Percentiles rank a stretch among this genome's conserved stretches.
phyloP scores from a whole-genome alignment of 2,797 vertebrate genomes.

The Galago senegalensis region DNA sequence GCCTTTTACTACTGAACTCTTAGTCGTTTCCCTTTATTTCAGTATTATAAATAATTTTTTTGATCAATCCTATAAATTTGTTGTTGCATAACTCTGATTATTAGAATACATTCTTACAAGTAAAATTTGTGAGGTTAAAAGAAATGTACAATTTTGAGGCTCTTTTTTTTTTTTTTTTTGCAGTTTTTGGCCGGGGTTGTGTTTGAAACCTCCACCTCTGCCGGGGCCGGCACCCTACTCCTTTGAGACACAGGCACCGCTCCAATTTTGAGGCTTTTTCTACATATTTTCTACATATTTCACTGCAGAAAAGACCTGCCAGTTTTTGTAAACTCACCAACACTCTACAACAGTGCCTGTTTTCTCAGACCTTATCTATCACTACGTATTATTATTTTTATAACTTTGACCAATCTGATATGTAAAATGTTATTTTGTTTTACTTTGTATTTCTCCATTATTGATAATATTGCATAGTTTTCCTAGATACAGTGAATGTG shows the following conservation, averaged over 20 bases:
- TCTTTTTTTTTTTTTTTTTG: too few species aligned
- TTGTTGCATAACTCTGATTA: neutral
- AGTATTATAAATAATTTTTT: conserved; percentile 2
- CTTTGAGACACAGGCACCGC: too few species aligned
- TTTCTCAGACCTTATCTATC: neutral
- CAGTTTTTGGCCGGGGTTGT: too few species aligned
- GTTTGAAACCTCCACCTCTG: too few species aligned
- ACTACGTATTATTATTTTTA: neutral
- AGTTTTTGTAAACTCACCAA: neutral
- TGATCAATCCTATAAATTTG: neutral
- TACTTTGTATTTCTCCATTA: neutral
- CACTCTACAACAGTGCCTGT: neutral
- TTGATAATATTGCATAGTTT: conserved; percentile 22
- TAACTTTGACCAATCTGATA: neutral
- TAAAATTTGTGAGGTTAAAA: conserved; percentile 36
- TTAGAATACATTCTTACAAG: conserved; percentile 45
- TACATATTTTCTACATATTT: neutral
- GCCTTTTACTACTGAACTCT: conserved; percentile 24
- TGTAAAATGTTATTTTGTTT: conserved; percentile 5
- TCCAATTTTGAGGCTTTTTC: neutral
- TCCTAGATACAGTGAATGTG: neutral
- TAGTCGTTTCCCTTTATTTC: conserved; percentile 29
- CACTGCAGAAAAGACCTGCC: neutral
- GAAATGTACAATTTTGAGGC: neutral
- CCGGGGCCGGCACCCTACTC: too few species aligned